Conservation (phyloP, 2,113 vertebrate species). For the Chionodraco myersi region DNA sequence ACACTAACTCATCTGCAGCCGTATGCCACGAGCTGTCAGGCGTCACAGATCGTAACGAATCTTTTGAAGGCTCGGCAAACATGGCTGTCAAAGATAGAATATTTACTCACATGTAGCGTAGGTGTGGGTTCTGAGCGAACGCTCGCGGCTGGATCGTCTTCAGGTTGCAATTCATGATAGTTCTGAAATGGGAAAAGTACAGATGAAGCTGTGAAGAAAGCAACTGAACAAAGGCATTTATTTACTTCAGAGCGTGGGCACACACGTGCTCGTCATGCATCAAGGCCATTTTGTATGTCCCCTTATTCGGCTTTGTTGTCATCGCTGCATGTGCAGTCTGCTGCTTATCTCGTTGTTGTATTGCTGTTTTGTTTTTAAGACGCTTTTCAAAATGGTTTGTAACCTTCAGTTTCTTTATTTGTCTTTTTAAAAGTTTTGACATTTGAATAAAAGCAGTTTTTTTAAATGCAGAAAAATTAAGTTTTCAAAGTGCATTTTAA, state of each 20-base stretch:
- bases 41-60: constrained; percentile 51
- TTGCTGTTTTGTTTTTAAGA: too few species aligned
- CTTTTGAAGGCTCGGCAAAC: constrained; percentile 37
- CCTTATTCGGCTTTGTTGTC: background rate
- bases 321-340: background rate
- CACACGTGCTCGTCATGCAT: background rate
- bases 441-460: background rate
- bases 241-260: background rate
- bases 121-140: constrained; percentile 95
- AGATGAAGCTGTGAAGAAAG: constrained; percentile 17
- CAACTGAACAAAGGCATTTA: background rate
- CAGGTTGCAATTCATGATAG: constrained; percentile 97
- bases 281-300: background rate
- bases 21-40: constrained; percentile 47
- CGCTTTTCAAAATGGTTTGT: too few species aligned
- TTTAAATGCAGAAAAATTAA: background rate
- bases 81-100: constrained; percentile 47
- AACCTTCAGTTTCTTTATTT: background rate
- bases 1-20: constrained; percentile 54
- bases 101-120: constrained; percentile 95
- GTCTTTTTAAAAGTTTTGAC: background rate
- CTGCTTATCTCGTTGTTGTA: too few species aligned
- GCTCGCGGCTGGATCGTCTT: constrained; percentile 92
- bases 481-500: background rate
- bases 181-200: constrained; percentile 82